Evolutionary conservation across 2,888 invertebrate species (phyloP).

Genomic region (Drosophila diplacantha): DNA sequence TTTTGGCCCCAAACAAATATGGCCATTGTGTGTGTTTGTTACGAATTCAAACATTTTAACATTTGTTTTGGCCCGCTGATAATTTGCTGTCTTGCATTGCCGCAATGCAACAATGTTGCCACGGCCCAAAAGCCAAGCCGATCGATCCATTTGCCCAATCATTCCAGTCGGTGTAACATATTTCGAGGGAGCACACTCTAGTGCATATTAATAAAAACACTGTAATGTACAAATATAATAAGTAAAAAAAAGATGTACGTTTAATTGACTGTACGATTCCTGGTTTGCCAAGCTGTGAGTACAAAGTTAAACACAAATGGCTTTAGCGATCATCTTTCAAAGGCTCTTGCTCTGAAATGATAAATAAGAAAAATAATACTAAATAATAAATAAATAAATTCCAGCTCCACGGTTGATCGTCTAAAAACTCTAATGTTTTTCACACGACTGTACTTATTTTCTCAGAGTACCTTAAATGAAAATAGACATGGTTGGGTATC

Average conservation of each 20-base stretch:
- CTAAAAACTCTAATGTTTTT: too few relatives aligned
- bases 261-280: accelerated
- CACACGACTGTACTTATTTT: too few relatives aligned
- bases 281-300: accelerated
- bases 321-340: too few relatives aligned
- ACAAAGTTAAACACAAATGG: not conserved
- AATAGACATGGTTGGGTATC: not conserved
- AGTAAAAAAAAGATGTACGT: not conserved
- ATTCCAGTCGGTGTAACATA: conserved; percentile 23
- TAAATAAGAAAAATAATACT: not conserved
- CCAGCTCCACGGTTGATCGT: not conserved
- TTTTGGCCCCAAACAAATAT: conserved; percentile 61
- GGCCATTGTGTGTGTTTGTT: conserved; percentile 64
- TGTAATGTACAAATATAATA: too few relatives aligned
- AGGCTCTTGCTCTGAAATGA: not conserved
- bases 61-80: conserved; percentile 60
- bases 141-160: conserved; percentile 28
- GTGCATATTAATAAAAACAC: not conserved
- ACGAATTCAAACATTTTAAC: conserved; percentile 67
- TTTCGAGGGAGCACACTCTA: conserved; percentile 10
- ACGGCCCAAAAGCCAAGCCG: conserved; percentile 16
- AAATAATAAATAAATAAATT: not conserved
- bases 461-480: not conserved
- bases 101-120: conserved; percentile 42
- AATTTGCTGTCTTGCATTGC: conserved; percentile 59